Percentiles rank a stretch among this genome's conserved stretches.
Conservation (phyloP, 2,797 vertebrate genomes). For the Tragopan temminckii region DNA sequence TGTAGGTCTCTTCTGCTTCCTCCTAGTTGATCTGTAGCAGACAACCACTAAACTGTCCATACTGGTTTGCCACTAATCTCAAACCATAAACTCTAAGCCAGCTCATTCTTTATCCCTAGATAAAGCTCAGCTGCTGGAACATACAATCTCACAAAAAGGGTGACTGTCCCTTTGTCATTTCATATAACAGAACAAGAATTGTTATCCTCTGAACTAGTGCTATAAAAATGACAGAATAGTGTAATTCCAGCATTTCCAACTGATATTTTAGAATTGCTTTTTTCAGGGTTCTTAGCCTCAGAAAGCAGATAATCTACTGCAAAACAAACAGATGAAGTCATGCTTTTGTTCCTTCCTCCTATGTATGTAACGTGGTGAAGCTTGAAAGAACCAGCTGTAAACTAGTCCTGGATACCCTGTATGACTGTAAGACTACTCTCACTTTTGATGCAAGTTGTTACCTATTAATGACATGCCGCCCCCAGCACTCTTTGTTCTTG, state of each 20-base stretch:
- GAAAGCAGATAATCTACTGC: neutral
- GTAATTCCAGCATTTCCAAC: neutral
- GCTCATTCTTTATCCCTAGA: neutral
- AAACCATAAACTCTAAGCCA: neutral
- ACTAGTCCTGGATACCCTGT: neutral
- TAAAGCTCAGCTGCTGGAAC: neutral
- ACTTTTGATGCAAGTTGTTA: neutral
- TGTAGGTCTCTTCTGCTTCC: neutral
- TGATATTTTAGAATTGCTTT: accelerated
- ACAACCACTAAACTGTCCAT: neutral
- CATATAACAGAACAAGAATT: too few relatives aligned
- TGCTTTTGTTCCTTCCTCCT: neutral
- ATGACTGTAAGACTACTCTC: neutral
- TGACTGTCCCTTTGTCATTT: too few relatives aligned
- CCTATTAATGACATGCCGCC: neutral
- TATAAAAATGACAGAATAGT: neutral
- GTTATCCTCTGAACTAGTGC: neutral
- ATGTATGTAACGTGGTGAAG: accelerated
- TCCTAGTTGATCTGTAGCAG: neutral
- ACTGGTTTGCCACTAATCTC: neutral
- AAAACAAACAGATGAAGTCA: accelerated
- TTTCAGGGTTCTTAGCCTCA: neutral
- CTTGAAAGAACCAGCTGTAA: neutral
- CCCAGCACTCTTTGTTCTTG: neutral
- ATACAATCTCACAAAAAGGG: neutral